Evolutionary conservation across 2,888 invertebrate species (phyloP), one percentile per base, ranked within the genome.

Genomic region (Tipula lateralis): DNA sequence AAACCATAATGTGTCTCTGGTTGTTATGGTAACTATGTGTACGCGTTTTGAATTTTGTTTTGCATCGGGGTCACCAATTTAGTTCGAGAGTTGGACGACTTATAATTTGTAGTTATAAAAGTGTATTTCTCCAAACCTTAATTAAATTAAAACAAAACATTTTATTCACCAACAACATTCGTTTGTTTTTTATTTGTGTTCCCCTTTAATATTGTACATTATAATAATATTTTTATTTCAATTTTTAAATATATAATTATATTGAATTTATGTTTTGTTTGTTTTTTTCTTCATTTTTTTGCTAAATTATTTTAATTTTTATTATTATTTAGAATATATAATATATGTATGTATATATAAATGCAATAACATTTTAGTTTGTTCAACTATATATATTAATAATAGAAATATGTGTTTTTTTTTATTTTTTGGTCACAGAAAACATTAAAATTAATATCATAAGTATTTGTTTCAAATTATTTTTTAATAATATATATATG

Each of bases 151-250:
- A 82, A 32, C 1, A 30, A 2, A n/a, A 36, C n/a, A 32, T 32
- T 36, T 36, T 83, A n/a, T 83, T 83, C 83, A 83, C 83, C 83
- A 83, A 83, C 83, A 83, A 83, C 83, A 34, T 32, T 83, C 32
- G 32, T 82, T 82, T 82, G 32, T 82, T 82, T 30, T 66, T 82
- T 34, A 83, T 83, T 83, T 83, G 83, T 83, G 83, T 83, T 83
- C 83, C 83, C 83, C 34, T 83, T 82, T 82, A 16, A 34, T 34
- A 83, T 34, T 34, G 83, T 83, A 83, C 32, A 83, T 34, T 34
- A 83, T 83, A 16, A 36, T 34, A 83, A 34, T 83, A 30, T 82
- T 82, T 82, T 82, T 82, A 30, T 82, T 32, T 82, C 32, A 66
- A 66, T 66, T 66, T 66, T 66, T 66, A 66, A 24, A 66, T 24